Evolutionary conservation across 2,888 invertebrate genomes (phyloP), one percentile per base, ranked within the genome.

Genomic region (Pycnomerus fuliginosus): DNA sequence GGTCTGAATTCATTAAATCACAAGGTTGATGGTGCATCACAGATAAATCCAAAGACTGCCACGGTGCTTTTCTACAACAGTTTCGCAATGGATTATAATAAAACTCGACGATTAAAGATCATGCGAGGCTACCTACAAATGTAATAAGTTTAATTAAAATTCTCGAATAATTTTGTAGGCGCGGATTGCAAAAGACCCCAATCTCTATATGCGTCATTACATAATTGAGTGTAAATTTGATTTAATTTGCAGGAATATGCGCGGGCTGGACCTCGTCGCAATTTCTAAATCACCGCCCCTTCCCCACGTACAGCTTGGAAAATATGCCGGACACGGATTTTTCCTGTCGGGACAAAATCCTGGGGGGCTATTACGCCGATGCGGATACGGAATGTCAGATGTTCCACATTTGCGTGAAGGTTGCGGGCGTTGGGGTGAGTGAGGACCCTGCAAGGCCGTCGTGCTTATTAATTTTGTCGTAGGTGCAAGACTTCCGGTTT

Each of bases 311-410:
- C 68, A 79, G 78, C 60, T 65, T 78, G 62, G 76, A 79, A 60
- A 74, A 76, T 55, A 79, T 79, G 79, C 79, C 79, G 28, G 74
- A 75, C 69, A 78, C 84, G 55, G 74, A 82, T 58, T 91, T 91
- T 74, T 82, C 84, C 62, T 91, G 91, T 71, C 82, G 85, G 64
- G 85, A 85, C 56, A 88, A 90, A 69, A 89, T 90, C 64, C 80
- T 90, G 38, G 91, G 91, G 50, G 90, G 90, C 25, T 91, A 91
- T 72, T 91, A 91, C 69, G 90, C 90, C 22, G 90, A 91, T 73
- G 80, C 85, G 2, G 89, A 90, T 68, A 85, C 90, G 16, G 85
- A 87, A 67, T 91, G 91, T 72, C 90, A 90, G 69, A 88, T 90
- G 75, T 91, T 91, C 74, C 90, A 91, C 69, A 87, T 91, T 46